Base-by-base conservation (phyloP, 2,113 vertebrate species). In the Symphodus melops region DNA sequence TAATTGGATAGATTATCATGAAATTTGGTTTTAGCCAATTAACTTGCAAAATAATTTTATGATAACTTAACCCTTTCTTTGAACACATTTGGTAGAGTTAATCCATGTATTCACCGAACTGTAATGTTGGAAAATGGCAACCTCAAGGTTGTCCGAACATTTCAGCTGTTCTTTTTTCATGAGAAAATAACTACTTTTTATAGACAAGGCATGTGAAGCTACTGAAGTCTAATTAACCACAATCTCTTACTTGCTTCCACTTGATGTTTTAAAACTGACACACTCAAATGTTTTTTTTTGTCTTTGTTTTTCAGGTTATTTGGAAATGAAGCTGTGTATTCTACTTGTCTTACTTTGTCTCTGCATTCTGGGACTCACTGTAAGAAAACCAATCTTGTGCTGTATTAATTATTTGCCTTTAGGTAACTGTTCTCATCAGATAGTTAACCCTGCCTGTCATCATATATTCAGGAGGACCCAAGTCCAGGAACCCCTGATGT, bases 291-390 rank as follows among this genome's bases (percentile, higher is more conserved):
- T 19, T 46, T 55, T 16, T 70, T 55, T 16, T 70, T 76, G 16
- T 68, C 8, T 64, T 3, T 85, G 73, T 69, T 25, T 69, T 83
- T 39, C 83, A 87, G 83, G 61, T 62, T 46, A 28, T 79, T 68
- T 36, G 61, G 73, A 84, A 20, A 89, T 84, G 88, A 86, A 82
- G 81, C 72, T 75, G 5, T 36, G 46, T 86, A 57, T 74, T 74
- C 67, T 84, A 48, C 77, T 82, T 41, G 21, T 82, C 52, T 39
- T 72, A 46, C 53, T 75, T 13, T 80, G 72, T 55, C 75, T 80
- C 58, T 82, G 72, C 69, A 42, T 23, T 53, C 62, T 20, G 28
- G 85, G 72, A 66, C 62, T 72, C 59, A 52, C 81, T 20, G 88
- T 87, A 86, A 89, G 14, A 73, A 44, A 21, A 54, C 56, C 7